Evolutionary conservation across 2,797 vertebrate species (phyloP), one percentile per base, ranked within the genome.

Genomic region (Nasua narica): DNA sequence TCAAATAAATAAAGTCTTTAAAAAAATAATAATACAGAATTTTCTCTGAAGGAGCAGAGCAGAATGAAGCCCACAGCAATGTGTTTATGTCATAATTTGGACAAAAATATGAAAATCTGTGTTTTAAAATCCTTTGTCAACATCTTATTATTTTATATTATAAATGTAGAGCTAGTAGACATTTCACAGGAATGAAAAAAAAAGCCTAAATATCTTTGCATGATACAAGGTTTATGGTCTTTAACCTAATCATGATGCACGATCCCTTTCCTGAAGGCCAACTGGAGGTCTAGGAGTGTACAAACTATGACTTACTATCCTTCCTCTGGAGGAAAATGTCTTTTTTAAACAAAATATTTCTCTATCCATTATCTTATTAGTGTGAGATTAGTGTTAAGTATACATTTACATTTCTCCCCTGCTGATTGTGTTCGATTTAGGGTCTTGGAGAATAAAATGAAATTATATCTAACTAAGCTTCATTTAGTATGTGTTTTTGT

Each of bases 261-360:
- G 82, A 40, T 97, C 77, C 48, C 78, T 91, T 97, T 97, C 87
- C 79, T 94, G 37, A 92, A 65, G 90, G 70, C 91, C 95, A 95
- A 54, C 95, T 82, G 83, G 89, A 85, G 92, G 46, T 29, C 56
- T 74, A 21, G 83, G 91, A 97, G 40, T 97, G 21, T 84, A 46
- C 97, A 95, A 82, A 83, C 27, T 97, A 90, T 96, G 94, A 62
- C 90, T 98, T 97, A 92, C 95, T 89, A 97, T 97, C 93, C 90
- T 98, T 98, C 96, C 90, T 98, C 62, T 94, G 92, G 91, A 58
- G 97, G 65, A 97, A 97, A 43, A 62, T 27, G 50, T 94, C 85
- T 94, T 96, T 81, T 85, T 97, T 91, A 95, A 98, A 97, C 70
- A 97, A 97, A 97, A 89, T 97, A 91, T 87, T 90, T 90, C 40